Base-by-base conservation (phyloP, 2,113 vertebrate species). In the Trogon melanurus region DNA sequence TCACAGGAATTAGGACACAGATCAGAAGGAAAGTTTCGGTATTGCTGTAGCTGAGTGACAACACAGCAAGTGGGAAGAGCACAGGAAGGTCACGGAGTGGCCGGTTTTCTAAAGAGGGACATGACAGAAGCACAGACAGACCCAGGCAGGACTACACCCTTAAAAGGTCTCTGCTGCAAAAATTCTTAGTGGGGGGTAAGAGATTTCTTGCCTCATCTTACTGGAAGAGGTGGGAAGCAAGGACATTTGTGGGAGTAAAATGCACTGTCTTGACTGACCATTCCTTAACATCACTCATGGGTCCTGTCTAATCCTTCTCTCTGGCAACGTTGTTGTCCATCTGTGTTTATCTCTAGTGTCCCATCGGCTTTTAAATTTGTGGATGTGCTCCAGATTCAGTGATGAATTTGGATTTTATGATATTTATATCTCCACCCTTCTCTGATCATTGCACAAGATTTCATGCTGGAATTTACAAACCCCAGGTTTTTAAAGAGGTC, bases 341-440 rank as follows among this genome's bases (percentile, higher is more conserved):
- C 96, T 96, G 95, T 97, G 96, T 97, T 97, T 96, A 96, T 97
- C 79, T 89, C 82, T 91, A 93, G 95, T 67, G 79, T 97, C 93
- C 92, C 88, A 61, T 6, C 0, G 53, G 92, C 85, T 82, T 93
- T 95, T 86, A 96, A 81, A 87, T 93, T 85, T 50, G 45, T 96
- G 96, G 92, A 95, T 86, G 38, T 57, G 34, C 79, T 96, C 96
- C 96, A 97, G 90, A 84, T 75, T 79, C 25, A 5, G 27, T 84
- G 79, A 92, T 91, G 88, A 87, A 84, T 95, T 95, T 94, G 83
- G 81, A 92, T 70, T 91, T 84, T 36, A 69, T 81, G 53, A 85
- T 96, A 95, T 92, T 96, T 94, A 65, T 92, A 94, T 89, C 95
- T 95, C 96, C 93, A 71, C 91, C 92, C 96, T 87, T 95, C 89